Evolutionary conservation across 2,888 invertebrate genomes (phyloP).

Genomic region (Zootermopsis nevadensis): DNA sequence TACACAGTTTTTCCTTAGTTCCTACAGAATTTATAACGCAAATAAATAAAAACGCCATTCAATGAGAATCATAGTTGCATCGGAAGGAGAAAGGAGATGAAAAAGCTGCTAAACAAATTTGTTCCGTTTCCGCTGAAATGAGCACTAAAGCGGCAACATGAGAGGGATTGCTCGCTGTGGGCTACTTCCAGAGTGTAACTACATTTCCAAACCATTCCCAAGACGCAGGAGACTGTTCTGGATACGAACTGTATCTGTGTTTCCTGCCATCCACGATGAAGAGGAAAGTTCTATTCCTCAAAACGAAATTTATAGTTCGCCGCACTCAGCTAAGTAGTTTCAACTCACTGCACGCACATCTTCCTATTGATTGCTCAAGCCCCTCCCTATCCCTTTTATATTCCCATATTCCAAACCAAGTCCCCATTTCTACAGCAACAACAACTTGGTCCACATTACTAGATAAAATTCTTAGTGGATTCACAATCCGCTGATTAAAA

Average conservation of each 20-base stretch:
- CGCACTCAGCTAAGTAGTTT: slow-evolving; percentile 28
- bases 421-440: not conserved
- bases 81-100: no score
- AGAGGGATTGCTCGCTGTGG: slow-evolving; percentile 11
- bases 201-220: slow-evolving; percentile 15
- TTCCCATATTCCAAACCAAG: not conserved
- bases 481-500: no score
- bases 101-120: not conserved
- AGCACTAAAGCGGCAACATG: not conserved
- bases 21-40: no score
- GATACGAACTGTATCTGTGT: not conserved
- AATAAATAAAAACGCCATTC: no score
- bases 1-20: no score
- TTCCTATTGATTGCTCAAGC: not conserved
- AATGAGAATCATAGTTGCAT: no score
- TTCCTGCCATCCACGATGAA: slow-evolving; percentile 31
- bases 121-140: not conserved
- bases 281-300: slow-evolving; percentile 9
- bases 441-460: no score
- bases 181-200: not conserved
- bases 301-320: slow-evolving; percentile 14
- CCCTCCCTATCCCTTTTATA: not conserved
- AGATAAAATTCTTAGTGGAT: no score
- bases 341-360: not conserved
- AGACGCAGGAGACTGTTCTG: slow-evolving; percentile 23